Conservation (phyloP, 2,113 vertebrate genomes). For the Ammodytes dubius region DNA sequence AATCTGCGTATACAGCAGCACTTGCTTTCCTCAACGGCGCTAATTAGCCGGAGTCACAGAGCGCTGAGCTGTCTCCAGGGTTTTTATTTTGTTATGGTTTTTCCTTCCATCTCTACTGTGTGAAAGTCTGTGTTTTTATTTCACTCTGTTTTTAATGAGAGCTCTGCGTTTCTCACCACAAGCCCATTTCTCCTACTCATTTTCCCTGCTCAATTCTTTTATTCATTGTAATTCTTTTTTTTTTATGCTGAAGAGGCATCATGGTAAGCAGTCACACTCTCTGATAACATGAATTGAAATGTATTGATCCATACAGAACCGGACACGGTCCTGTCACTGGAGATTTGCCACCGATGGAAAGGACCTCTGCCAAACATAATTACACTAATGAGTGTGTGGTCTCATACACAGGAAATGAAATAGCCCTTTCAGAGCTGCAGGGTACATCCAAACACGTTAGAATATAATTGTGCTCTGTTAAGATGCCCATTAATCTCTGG, state of each 20-base stretch:
- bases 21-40: conserved; percentile 23
- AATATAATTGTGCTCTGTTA: conserved; percentile 70
- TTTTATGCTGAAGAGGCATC: conserved; percentile 20
- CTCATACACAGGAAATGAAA: conserved; percentile 64
- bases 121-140: conserved; percentile 57
- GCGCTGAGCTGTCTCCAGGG: conserved; percentile 35
- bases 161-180: neutral
- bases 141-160: conserved; percentile 72
- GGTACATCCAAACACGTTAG: conserved; percentile 54
- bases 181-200: conserved; percentile 13
- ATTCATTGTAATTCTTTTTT: neutral
- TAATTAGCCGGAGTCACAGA: conserved; percentile 65
- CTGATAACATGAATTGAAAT: conserved; percentile 59
- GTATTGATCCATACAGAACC: conserved; percentile 60
- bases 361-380: conserved; percentile 62
- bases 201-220: conserved; percentile 13
- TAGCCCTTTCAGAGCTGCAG: conserved; percentile 56
- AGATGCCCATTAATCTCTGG: conserved; percentile 71
- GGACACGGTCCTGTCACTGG: conserved; percentile 30
- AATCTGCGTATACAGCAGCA: conserved; percentile 23
- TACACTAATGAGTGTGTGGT: conserved; percentile 60
- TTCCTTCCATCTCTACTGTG: conserved; percentile 18
- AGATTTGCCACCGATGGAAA: conserved; percentile 36
- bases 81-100: conserved; percentile 27
- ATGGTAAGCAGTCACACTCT: neutral